Evolutionary conservation across 2,113 vertebrate genomes (phyloP).

Genomic region (Hyla sarda): DNA sequence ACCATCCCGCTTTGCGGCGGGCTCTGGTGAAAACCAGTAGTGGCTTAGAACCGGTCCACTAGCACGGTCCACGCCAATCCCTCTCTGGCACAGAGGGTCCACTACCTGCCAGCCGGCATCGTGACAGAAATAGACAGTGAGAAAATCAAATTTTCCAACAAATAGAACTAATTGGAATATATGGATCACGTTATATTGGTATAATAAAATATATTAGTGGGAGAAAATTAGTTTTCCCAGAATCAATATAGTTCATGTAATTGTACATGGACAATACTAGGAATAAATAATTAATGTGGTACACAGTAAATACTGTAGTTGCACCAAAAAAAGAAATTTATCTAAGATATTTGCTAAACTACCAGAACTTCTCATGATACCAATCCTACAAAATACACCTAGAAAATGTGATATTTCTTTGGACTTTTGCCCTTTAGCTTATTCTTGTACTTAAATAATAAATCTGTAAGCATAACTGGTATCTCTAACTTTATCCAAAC

Average conservation of each 20-base stretch:
- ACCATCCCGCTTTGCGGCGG: no score
- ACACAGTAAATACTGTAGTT: background rate
- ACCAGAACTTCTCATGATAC: background rate
- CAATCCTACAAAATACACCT: background rate
- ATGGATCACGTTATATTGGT: constrained; percentile 45
- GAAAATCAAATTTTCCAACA: constrained; percentile 37
- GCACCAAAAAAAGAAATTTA: no score
- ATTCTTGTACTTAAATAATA: background rate
- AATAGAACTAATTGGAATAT: constrained; percentile 29
- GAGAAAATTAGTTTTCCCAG: constrained; percentile 24
- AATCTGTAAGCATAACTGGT: background rate
- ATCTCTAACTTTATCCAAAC: background rate
- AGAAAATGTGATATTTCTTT: background rate
- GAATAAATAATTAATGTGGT: background rate
- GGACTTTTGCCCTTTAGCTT: background rate
- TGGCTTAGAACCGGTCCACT: no score
- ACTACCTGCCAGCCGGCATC: no score
- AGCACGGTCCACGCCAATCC: no score
- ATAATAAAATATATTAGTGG: constrained; percentile 28
- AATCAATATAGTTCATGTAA: constrained; percentile 24
- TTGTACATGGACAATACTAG: constrained; percentile 3
- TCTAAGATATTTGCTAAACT: no score
- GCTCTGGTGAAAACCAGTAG: no score
- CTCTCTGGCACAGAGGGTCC: no score
- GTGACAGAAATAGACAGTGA: background rate